Evolutionary conservation across 64 coral and sea anemone genomes (phyloP).

Genomic region (Montipora sp.): DNA sequence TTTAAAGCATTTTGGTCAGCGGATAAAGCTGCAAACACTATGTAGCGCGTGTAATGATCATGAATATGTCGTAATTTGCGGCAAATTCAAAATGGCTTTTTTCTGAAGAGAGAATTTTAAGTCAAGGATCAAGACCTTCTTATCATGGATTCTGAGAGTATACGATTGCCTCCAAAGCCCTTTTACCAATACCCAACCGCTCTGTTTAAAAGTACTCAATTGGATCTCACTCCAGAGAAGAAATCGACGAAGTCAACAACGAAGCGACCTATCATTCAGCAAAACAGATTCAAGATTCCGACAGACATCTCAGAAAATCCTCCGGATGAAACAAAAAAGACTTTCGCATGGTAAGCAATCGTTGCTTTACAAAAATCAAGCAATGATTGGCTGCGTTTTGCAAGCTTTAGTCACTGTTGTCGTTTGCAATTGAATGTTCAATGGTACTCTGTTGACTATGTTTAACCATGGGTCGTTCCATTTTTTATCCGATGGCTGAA

Average conservation of each 20-base stretch:
- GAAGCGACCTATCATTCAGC: background rate
- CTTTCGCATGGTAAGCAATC: conserved; percentile 3
- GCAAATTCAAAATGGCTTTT: conserved; percentile 42
- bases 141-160: conserved; percentile 65
- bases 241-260: conserved; percentile 39
- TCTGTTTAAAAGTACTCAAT: conserved; percentile 59
- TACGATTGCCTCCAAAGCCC: conserved; percentile 74
- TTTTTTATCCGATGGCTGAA: too few relatives aligned
- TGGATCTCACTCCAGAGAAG: conserved; percentile 90
- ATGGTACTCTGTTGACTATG: too few relatives aligned
- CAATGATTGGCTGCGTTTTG: too few relatives aligned
- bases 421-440: too few relatives aligned
- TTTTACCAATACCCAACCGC: conserved; percentile 30
- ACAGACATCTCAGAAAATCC: background rate
- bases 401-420: too few relatives aligned
- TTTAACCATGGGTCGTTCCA: too few relatives aligned
- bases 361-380: too few relatives aligned
- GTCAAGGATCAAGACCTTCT: background rate
- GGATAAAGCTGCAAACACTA: background rate
- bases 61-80: background rate
- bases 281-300: background rate
- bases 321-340: background rate
- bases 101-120: background rate
- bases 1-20: background rate
- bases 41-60: background rate